A percentile compares a stretch with the other conserved stretches of the same genome.
These are phyloP conservation scores for Therioaphis trifolii DNA, from an alignment of 2,888 invertebrate genomes.

Conservation along the genomic window DNA sequence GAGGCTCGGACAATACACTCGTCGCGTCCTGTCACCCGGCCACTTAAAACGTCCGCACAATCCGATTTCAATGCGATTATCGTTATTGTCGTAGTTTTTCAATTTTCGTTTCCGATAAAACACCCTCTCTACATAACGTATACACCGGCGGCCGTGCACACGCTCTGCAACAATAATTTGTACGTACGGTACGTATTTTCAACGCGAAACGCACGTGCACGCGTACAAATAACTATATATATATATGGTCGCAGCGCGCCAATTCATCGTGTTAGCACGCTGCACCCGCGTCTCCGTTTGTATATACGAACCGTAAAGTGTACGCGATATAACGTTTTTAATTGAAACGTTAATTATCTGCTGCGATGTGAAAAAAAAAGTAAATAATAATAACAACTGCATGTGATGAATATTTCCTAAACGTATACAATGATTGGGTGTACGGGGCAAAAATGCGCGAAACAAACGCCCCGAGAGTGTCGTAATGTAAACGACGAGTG, in stretches of 20 bases:
- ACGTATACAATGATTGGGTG: not conserved
- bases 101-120: slow-evolving; percentile 7
- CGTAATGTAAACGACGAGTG: not conserved
- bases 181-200: too few relatives aligned
- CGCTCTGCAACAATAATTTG: not conserved
- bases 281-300: too few relatives aligned
- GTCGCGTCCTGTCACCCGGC: slow-evolving; percentile 13
- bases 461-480: not conserved
- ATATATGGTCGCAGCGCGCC: too few relatives aligned
- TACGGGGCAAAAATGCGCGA: not conserved
- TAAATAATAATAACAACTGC: too few relatives aligned
- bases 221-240: too few relatives aligned
- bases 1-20: slow-evolving; percentile 12
- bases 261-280: too few relatives aligned
- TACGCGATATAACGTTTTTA: too few relatives aligned
- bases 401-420: not conserved
- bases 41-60: slow-evolving; percentile 47
- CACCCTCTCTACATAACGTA: not conserved
- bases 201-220: too few relatives aligned
- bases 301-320: too few relatives aligned
- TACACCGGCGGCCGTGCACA: not conserved
- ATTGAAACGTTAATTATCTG: too few relatives aligned
- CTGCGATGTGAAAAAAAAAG: too few relatives aligned
- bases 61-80: slow-evolving; percentile 36
- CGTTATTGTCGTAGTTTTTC: not conserved